Conservation (phyloP, 2,113 vertebrate genomes). For the Campylorhamphus procurvoides region DNA sequence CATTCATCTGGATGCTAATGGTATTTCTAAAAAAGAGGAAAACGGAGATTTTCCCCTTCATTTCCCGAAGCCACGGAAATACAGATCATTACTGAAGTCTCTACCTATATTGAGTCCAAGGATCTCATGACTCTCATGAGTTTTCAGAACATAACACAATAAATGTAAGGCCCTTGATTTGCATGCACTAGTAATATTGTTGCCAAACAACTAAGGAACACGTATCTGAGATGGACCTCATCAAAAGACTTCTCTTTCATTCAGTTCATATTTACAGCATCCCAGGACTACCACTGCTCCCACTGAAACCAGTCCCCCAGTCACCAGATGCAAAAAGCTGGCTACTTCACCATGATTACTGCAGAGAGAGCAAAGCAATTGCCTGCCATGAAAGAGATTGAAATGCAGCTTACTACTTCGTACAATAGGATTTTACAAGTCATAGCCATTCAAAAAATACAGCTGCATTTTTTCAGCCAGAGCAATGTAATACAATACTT, state of each 20-base stretch:
- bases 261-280: not conserved
- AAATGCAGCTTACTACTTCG: not conserved
- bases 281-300: not conserved
- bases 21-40: not conserved
- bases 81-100: not conserved
- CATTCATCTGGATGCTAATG: not conserved
- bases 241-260: not conserved
- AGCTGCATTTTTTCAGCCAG: not conserved
- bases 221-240: not conserved
- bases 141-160: not conserved
- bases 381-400: not conserved
- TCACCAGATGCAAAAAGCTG: not conserved
- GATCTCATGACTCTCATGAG: not conserved
- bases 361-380: not conserved
- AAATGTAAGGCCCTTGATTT: not conserved
- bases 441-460: not conserved
- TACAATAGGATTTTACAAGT: not conserved
- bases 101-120: not conserved
- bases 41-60: not conserved
- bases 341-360: not conserved
- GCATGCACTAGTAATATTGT: not conserved
- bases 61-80: not conserved
- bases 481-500: not conserved
- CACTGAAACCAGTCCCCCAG: not conserved
- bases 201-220: not conserved